Base-by-base conservation (phyloP, 64 coral and sea anemone genomes). In the Acropora yongei region DNA sequence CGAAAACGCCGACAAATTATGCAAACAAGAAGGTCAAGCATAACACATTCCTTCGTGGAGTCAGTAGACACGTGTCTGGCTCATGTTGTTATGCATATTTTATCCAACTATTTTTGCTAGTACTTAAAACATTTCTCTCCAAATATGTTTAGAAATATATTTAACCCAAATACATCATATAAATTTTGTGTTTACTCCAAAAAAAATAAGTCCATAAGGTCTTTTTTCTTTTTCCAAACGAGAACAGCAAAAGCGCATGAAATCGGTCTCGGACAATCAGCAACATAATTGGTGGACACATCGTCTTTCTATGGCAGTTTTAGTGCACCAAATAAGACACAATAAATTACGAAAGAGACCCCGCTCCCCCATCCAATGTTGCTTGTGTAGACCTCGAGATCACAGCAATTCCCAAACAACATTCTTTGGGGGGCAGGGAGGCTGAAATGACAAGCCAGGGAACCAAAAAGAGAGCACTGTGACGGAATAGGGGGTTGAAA, bases 91-190 rank as follows among this genome's bases (percentile, higher is more conserved):
- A 67, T 67, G 2, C 63, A 18, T 67, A 67, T 67, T 67, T 67
- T 67, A 67, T 67, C 63, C 63, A 14, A 3, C 63, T 14, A 67
- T 67, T 67, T 67, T 67, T 14, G 16, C 10, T 67, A 67, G 63
- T 67, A 67, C 63, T 67, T 13, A 67, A 67, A 67, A 16, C 10
- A 67, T 67, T 67, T 18, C 63, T 67, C 63, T 67, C 10, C 10
- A 67, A 67, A 67, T 67, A 67, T 67, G 16, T 67, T 67, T 67
- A 67, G 63, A 67, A 67, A 67, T 67, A 67, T 67, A 67, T 67
- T 67, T 1, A 14, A 67, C 11, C 63, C 63, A 67, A 67, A 13
- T 67, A 67, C 63, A 67, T 67, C 63, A 67, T 67, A 67, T 67
- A 67, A 67, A 67, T 67, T 67, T 67, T 67, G 11, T 67, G 63